Conservation (phyloP, 1,140 invertebrate species). For the Rhysida immarginata region DNA sequence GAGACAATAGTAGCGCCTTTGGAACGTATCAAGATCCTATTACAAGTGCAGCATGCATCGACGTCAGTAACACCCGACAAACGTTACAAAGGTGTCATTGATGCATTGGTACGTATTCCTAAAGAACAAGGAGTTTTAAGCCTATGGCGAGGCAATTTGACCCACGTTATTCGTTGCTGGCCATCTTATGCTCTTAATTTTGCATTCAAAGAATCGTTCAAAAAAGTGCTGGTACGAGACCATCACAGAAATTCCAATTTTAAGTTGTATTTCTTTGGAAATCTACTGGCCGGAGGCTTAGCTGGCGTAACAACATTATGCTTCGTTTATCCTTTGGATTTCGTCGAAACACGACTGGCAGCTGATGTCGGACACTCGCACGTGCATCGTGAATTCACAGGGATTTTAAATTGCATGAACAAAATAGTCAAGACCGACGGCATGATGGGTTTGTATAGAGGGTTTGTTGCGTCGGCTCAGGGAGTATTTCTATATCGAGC, state of each 20-base stretch:
- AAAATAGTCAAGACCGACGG: conserved; percentile 84
- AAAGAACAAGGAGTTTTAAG: conserved; percentile 68
- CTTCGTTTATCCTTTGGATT: conserved; percentile 91
- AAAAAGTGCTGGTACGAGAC: conserved; percentile 51
- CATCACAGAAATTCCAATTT: conserved; percentile 74
- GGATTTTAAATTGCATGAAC: conserved; percentile 65
- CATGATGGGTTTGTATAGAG: conserved; percentile 68
- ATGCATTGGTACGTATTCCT: conserved; percentile 71
- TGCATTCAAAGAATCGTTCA: conserved; percentile 60
- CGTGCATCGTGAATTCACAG: conserved; percentile 66
- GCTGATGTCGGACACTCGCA: conserved; percentile 67
- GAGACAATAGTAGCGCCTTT: conserved; percentile 77
- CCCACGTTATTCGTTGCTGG: conserved; percentile 84
- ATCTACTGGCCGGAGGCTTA: conserved; percentile 81
- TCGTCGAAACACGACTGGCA: conserved; percentile 75
- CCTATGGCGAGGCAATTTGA: conserved; percentile 89
- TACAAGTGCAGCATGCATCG: conserved; percentile 74
- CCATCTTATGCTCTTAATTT: conserved; percentile 91
- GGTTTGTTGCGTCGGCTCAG: conserved; percentile 81
- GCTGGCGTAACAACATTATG: conserved; percentile 85
- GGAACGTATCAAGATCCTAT: conserved; percentile 80
- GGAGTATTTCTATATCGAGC: conserved; percentile 74
- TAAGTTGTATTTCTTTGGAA: conserved; percentile 67
- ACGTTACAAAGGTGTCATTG: conserved; percentile 71
- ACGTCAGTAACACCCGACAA: conserved; percentile 62